phyloP scores from a whole-genome alignment of 2,888 invertebrate species.

The Gymnosoma rotundatum region DNA sequence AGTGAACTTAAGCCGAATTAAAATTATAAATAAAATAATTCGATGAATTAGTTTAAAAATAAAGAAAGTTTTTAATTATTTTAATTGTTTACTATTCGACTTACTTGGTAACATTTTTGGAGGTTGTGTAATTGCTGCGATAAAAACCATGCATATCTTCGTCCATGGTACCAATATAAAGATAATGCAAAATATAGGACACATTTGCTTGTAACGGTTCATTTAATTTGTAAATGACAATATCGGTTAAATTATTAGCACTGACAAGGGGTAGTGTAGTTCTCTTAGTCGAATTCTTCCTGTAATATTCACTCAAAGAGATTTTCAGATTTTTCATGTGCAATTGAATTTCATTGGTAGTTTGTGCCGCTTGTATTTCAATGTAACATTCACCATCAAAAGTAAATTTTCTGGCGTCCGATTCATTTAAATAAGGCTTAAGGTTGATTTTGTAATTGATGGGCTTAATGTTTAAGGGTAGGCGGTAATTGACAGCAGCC shows the following conservation, averaged over 20 bases:
- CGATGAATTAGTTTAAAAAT: too few relatives aligned
- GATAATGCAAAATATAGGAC: constrained; percentile 82
- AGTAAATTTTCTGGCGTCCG: constrained; percentile 76
- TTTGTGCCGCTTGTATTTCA: constrained; percentile 81
- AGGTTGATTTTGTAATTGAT: constrained; percentile 83
- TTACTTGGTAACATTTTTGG: constrained; percentile 79
- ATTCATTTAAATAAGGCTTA: constrained; percentile 83
- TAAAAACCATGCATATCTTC: constrained; percentile 84
- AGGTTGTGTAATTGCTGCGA: constrained; percentile 80
- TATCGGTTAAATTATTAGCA: constrained; percentile 79
- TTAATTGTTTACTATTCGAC: neutral
- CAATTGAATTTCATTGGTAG: constrained; percentile 82
- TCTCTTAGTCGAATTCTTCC: constrained; percentile 66
- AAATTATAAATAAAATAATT: too few relatives aligned
- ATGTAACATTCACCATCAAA: constrained; percentile 82
- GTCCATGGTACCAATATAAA: constrained; percentile 83
- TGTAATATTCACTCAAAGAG: constrained; percentile 72
- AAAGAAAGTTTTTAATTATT: too few relatives aligned
- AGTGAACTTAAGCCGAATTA: too few relatives aligned
- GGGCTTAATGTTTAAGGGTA: constrained; percentile 82
- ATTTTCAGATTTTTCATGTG: constrained; percentile 83
- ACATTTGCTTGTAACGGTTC: constrained; percentile 76
- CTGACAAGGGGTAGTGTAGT: constrained; percentile 72
- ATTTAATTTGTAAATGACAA: constrained; percentile 81
- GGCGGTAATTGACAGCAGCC: constrained; percentile 74